Conservation (phyloP, 2,113 vertebrate genomes). For the Colossoma macropomum region DNA sequence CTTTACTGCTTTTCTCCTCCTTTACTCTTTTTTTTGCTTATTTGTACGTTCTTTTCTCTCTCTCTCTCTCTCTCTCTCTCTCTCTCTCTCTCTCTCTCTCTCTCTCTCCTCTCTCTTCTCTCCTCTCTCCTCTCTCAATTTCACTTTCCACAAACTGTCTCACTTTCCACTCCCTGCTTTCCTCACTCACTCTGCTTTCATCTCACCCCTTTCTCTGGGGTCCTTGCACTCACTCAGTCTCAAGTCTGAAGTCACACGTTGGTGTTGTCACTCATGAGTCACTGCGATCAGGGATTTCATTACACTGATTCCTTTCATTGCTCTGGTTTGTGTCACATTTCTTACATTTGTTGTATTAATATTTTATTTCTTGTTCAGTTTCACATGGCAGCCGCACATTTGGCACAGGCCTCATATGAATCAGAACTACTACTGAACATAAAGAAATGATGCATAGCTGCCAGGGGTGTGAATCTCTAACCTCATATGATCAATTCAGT, state of each 20-base stretch:
- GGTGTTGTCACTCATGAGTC: conserved; percentile 20
- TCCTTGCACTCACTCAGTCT: conserved; percentile 17
- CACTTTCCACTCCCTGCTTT: neutral
- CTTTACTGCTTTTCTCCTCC: too few species aligned
- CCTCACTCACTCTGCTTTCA: neutral
- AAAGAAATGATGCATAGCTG: neutral
- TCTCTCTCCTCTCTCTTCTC: neutral
- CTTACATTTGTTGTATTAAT: conserved; percentile 13
- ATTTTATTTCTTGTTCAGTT: conserved; percentile 21
- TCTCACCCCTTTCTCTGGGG: neutral
- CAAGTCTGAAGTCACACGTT: conserved; percentile 1
- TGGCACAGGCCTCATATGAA: neutral
- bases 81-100: too few species aligned
- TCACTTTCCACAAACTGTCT: too few species aligned
- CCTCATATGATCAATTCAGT: too few species aligned
- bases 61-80: neutral
- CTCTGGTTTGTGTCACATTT: conserved; percentile 6
- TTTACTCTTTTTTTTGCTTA: too few species aligned
- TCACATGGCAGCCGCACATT: neutral
- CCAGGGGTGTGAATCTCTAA: too few species aligned
- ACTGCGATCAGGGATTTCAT: conserved; percentile 10
- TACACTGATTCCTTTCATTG: conserved; percentile 33
- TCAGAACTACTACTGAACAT: neutral
- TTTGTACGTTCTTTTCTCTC: neutral
- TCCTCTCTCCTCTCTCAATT: neutral